Evolutionary conservation across 2,797 vertebrate species (phyloP).

Genomic region (Notolepis coatsorum): DNA sequence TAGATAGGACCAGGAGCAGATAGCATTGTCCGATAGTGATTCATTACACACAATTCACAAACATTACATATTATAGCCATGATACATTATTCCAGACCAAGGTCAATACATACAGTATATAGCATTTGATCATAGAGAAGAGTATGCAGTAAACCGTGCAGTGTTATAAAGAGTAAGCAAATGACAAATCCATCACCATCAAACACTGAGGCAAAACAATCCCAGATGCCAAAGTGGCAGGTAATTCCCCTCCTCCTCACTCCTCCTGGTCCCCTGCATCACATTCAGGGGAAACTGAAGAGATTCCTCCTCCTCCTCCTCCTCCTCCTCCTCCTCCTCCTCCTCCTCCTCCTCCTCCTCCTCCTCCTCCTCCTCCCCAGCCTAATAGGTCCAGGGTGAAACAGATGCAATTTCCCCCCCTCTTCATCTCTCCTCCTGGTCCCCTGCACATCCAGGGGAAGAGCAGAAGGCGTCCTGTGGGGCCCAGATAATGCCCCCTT

Average conservation of each 20-base stretch:
- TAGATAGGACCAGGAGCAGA: too few relatives aligned
- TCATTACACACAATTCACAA: not conserved
- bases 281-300: too few relatives aligned
- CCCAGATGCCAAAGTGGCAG: constrained; percentile 1
- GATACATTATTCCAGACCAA: not conserved
- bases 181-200: constrained; percentile 11
- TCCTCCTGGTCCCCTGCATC: not conserved
- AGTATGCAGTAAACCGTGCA: constrained; percentile 1
- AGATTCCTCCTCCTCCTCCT: too few relatives aligned
- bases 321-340: not conserved
- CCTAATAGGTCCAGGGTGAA: too few relatives aligned
- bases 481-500: constrained; percentile 27
- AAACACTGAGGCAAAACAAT: constrained; percentile 28
- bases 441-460: constrained; percentile 16
- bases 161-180: constrained; percentile 6
- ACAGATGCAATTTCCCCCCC: too few relatives aligned
- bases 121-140: constrained; percentile 4
- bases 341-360: not conserved
- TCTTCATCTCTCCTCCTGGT: constrained; percentile 29
- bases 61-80: not conserved
- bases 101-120: not conserved
- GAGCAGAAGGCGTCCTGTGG: constrained; percentile 36
- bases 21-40: too few relatives aligned
- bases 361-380: not conserved
- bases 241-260: not conserved